Percentiles rank a stretch among this genome's conserved stretches.
These are phyloP conservation scores for Coelopa frigida DNA, from an alignment of 1,140 invertebrate species.

Conservation along the genomic window DNA sequence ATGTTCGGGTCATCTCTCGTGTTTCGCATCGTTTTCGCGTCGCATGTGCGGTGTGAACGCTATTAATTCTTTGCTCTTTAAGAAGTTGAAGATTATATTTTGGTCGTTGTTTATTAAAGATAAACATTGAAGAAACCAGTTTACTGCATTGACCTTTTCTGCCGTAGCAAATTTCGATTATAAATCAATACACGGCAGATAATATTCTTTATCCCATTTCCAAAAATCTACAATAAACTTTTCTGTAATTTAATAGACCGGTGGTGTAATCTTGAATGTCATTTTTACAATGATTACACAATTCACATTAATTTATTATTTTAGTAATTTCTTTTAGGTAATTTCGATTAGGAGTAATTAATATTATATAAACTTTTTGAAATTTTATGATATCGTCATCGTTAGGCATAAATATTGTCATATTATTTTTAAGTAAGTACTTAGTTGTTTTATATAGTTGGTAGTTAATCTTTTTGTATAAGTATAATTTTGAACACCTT, in stretches of 20 bases:
- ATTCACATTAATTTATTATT: too few relatives aligned
- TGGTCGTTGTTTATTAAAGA: too few relatives aligned
- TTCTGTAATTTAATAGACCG: background rate
- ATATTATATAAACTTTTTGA: background rate
- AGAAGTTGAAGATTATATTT: background rate
- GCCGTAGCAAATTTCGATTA: too few relatives aligned
- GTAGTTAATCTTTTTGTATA: background rate
- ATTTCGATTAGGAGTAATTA: background rate
- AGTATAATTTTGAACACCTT: background rate
- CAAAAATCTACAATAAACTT: background rate
- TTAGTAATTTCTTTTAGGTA: background rate
- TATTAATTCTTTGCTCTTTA: too few relatives aligned
- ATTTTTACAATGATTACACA: background rate
- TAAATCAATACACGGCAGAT: background rate
- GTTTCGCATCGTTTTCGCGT: too few relatives aligned
- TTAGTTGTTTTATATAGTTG: background rate
- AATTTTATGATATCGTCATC: slow-evolving; percentile 3
- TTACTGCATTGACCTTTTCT: too few relatives aligned
- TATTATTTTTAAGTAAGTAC: background rate
- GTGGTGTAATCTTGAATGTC: background rate
- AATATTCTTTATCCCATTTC: background rate
- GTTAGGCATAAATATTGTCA: background rate
- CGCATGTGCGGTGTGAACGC: too few relatives aligned
- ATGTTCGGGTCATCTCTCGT: too few relatives aligned
- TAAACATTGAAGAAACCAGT: too few relatives aligned